These are phyloP conservation scores for Chrysomallon squamiferum DNA, from an alignment of 1,140 invertebrate species.

Conservation along the genomic window DNA sequence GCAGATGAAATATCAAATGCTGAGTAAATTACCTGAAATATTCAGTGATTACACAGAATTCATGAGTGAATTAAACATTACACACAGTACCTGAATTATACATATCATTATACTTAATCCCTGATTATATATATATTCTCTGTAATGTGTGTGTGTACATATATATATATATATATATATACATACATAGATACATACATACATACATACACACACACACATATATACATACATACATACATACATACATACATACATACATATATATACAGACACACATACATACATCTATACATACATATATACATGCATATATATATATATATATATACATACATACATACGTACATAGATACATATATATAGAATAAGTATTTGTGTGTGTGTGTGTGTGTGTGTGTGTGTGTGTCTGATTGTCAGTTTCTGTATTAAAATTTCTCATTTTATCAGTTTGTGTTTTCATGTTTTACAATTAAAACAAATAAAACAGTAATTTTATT, in stretches of 20 bases:
- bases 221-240: neutral
- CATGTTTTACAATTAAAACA: neutral
- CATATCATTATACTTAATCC: neutral
- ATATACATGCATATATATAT: neutral
- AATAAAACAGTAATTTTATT: neutral
- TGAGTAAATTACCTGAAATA: no score
- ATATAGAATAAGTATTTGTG: neutral
- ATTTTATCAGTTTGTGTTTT: neutral
- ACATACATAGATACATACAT: neutral
- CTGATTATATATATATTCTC: neutral
- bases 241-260: neutral
- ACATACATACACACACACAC: neutral
- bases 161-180: neutral
- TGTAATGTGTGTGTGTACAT: neutral
- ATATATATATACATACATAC: neutral
- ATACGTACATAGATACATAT: neutral
- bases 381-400: neutral
- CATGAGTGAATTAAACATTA: neutral
- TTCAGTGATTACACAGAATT: neutral
- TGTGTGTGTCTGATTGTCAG: no score
- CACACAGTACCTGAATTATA: conserved; percentile 4
- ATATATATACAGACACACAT: neutral
- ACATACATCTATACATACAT: neutral
- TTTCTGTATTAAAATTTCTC: neutral
- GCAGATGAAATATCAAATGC: no score